Evolutionary conservation across 2,113 vertebrate genomes (phyloP).

Genomic region (Egretta garzetta): DNA sequence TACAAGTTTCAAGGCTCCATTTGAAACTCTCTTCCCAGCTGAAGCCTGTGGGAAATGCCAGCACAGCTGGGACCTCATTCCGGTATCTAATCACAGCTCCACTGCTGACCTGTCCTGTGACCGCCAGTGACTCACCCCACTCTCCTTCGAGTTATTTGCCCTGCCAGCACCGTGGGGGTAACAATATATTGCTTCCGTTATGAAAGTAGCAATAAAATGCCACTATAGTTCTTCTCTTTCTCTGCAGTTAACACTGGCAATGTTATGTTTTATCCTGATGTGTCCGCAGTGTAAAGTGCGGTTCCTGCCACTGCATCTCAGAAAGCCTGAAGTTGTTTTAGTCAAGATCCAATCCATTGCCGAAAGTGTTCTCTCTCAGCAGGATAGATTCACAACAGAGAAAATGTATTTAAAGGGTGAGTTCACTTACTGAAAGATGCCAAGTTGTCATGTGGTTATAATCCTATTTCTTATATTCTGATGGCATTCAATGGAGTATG

Average conservation of each 20-base stretch:
- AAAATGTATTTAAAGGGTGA: background rate
- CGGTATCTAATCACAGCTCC: background rate
- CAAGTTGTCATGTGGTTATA: background rate
- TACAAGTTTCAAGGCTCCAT: background rate
- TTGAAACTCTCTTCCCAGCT: background rate
- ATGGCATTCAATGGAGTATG: background rate
- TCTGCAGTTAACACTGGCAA: accelerated
- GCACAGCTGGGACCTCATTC: background rate
- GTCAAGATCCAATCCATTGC: background rate
- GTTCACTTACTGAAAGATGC: background rate
- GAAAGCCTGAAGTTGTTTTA: background rate
- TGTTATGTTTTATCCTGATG: background rate
- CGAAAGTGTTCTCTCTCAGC: background rate
- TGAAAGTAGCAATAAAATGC: background rate
- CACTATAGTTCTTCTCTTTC: background rate
- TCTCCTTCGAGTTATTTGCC: accelerated
- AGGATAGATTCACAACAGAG: background rate
- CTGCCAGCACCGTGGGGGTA: accelerated
- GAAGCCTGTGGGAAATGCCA: background rate
- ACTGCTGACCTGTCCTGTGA: slow-evolving; percentile 32
- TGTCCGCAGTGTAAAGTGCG: background rate
- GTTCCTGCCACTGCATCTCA: background rate
- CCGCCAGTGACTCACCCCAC: background rate
- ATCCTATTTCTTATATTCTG: accelerated
- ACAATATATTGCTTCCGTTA: accelerated